These are phyloP conservation scores for Melanotaenia duboulayi DNA, from an alignment of 2,113 vertebrate genomes.

Conservation along the genomic window DNA sequence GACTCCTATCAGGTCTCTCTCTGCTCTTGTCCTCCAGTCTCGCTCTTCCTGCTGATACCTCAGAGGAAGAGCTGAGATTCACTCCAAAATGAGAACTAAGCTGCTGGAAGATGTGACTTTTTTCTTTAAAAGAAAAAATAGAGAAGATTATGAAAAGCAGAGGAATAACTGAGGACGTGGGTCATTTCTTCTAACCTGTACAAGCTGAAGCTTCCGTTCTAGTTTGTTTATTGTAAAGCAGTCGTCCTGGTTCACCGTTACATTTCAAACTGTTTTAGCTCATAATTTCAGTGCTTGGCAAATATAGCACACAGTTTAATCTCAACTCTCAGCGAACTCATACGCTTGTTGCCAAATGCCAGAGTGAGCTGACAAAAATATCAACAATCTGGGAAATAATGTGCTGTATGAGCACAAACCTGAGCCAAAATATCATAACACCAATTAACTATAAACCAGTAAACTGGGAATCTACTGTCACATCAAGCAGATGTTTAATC, in stretches of 20 bases:
- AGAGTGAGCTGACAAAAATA: not conserved
- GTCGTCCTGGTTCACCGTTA: too few relatives aligned
- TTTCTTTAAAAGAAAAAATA: slow-evolving; percentile 4
- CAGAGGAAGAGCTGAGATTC: slow-evolving; percentile 11
- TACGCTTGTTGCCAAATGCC: not conserved
- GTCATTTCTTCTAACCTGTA: too few relatives aligned
- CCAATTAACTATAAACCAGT: too few relatives aligned
- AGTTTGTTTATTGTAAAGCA: too few relatives aligned
- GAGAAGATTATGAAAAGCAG: too few relatives aligned
- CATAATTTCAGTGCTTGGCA: too few relatives aligned
- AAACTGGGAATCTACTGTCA: too few relatives aligned
- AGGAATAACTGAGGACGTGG: too few relatives aligned
- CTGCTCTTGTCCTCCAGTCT: slow-evolving; percentile 58
- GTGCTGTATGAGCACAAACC: not conserved
- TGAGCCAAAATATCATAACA: not conserved
- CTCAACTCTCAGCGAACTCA: too few relatives aligned
- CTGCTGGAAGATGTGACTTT: slow-evolving; percentile 39
- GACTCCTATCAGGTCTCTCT: slow-evolving; percentile 58
- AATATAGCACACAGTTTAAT: not conserved
- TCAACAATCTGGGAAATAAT: not conserved
- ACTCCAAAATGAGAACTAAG: slow-evolving; percentile 42
- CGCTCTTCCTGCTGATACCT: slow-evolving; percentile 47
- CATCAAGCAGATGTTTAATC: too few relatives aligned
- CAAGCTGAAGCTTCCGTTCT: too few relatives aligned
- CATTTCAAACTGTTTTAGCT: too few relatives aligned